These are phyloP conservation scores for Spheniscus humboldti DNA, from an alignment of 2,797 vertebrate genomes.

Conservation along the genomic window DNA sequence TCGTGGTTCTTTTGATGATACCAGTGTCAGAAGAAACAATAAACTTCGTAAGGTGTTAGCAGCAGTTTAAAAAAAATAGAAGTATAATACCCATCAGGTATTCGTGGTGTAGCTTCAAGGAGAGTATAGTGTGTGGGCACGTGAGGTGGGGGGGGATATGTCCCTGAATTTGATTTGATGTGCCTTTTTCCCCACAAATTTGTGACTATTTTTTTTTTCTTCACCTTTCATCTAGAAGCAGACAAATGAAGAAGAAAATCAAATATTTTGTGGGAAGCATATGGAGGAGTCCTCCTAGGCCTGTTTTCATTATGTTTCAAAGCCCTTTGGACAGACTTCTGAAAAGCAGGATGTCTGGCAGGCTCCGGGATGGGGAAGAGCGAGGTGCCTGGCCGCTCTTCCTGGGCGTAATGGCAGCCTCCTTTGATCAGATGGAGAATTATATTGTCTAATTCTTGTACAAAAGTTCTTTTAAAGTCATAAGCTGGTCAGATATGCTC, in stretches of 20 bases:
- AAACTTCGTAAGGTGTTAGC: not conserved
- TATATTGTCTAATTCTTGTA: not conserved
- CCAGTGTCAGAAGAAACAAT: not conserved
- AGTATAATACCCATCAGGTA: not conserved
- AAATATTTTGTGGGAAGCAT: not conserved
- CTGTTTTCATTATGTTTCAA: not conserved
- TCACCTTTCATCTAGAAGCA: not conserved
- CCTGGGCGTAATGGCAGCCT: not conserved
- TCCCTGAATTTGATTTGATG: not conserved
- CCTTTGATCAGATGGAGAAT: not conserved
- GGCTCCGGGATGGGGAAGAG: not conserved
- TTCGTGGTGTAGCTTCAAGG: not conserved
- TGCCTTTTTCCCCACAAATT: not conserved
- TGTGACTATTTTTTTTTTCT: not conserved
- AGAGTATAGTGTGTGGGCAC: not conserved
- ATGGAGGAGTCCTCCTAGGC: not conserved
- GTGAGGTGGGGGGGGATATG: accelerated
- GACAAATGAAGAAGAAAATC: not conserved
- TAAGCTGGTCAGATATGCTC: not conserved
- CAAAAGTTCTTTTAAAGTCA: not conserved
- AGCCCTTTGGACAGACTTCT: conserved; percentile 11
- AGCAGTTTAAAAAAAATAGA: not conserved
- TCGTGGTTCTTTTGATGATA: not conserved
- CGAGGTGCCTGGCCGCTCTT: not conserved
- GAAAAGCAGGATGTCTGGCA: not conserved